Evolutionary conservation across 92 coral and sea anemone genomes (phyloP).

Genomic region (Galaxea fascicularis): DNA sequence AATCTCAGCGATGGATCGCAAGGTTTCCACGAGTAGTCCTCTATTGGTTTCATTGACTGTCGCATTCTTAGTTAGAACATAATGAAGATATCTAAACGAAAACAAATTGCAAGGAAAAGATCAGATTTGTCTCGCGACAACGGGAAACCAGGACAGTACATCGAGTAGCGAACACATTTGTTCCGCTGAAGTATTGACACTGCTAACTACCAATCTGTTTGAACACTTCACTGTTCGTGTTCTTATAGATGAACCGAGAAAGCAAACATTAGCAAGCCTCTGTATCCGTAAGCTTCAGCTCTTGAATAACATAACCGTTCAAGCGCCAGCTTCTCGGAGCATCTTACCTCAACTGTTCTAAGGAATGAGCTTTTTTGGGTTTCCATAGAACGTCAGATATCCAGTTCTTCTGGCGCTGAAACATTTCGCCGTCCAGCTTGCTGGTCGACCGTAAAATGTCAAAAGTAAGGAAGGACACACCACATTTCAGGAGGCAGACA

Average conservation of each 20-base stretch:
- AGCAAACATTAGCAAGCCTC: neutral
- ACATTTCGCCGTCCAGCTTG: constrained; percentile 75
- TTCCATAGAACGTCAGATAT: constrained; percentile 98
- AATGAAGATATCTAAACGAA: constrained; percentile 87
- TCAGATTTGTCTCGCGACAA: neutral
- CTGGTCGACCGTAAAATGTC: constrained; percentile 14
- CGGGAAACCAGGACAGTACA: too few relatives aligned
- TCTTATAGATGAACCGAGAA: neutral
- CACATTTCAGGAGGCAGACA: constrained; percentile 65
- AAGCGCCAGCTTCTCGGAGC: too few relatives aligned
- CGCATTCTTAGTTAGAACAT: constrained; percentile 92
- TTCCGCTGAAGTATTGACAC: too few relatives aligned
- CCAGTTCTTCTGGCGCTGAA: constrained; percentile 99
- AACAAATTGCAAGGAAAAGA: neutral
- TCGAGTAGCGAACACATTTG: neutral
- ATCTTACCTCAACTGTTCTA: constrained; percentile 90
- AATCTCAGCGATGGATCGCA: constrained; percentile 99
- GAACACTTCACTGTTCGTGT: neutral
- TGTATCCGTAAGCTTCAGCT: too few relatives aligned
- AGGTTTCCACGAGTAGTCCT: constrained; percentile 91
- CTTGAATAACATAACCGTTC: too few relatives aligned
- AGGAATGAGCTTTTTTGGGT: constrained; percentile 96
- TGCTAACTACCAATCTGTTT: neutral
- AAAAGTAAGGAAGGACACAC: constrained; percentile 28
- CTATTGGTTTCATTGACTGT: constrained; percentile 94